Evolutionary conservation across 1,140 invertebrate species (phyloP), one percentile per base, ranked within the genome.

Genomic region (Leucophenga varia): DNA sequence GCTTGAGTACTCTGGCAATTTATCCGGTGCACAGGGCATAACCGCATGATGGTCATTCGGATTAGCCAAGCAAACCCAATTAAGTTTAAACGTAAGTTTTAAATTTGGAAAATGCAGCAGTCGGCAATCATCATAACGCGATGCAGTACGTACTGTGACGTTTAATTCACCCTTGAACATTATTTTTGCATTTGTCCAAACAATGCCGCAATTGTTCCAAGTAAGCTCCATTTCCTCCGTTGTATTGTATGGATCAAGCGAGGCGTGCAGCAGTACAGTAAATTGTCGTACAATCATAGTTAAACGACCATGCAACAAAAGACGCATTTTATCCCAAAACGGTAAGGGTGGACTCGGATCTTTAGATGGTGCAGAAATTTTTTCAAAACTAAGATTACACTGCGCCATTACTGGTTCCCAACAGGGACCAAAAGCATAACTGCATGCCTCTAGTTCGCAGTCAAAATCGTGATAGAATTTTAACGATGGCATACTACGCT

Each of bases 401-500:
- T 98, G 94, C 1, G 95, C 91, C 55, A 98, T 88, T 0, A 96
- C 91, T 0, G 96, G 95, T 68, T 99, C 97, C 97, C 97, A 99
- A 77, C 95, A 98, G 1, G 95, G 92, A 0, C 96, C 97, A 77
- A 98, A 97, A 0, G 94, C 93, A 67, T 95, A 91, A 61, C 87
- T 88, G 57, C 88, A 92, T 52, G 87, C 85, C 40, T 91, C 85
- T 51, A 94, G 85, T 61, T 95, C 93, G 80, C 91, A 94, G 72
- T 92, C 95, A n/a, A 99, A 83, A 77, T 99, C 96, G 74, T 98
- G 94, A 76, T 96, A 99, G 78, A 95, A 97, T 74, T 99, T 99
- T 1, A 97, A 79, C 0, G 93, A 84, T 13, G 93, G 92, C 89
- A 99, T 94, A 59, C 90, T 92, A 41, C 93, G 78, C 61, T 90